phyloP scores from a whole-genome alignment of 1,140 invertebrate species.

The Drosophila elegans region DNA sequence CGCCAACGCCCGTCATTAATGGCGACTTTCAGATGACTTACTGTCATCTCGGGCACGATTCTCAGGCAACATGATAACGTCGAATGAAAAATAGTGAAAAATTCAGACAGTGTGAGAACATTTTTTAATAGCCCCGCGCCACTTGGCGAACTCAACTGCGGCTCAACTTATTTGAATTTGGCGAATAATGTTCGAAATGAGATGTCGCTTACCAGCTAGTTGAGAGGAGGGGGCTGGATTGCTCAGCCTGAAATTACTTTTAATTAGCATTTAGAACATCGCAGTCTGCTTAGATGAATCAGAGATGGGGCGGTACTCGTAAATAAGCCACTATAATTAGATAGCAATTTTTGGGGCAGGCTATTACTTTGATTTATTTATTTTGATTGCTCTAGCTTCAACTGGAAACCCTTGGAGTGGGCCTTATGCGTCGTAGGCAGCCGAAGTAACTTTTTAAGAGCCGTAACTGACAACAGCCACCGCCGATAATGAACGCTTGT shows the following conservation, averaged over 20 bases:
- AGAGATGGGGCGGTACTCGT: conserved; percentile 16
- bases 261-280: conserved; percentile 70
- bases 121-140: conserved; percentile 61
- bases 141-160: conserved; percentile 57
- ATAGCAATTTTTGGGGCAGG: conserved; percentile 10
- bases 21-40: conserved; percentile 75
- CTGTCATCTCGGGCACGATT: conserved; percentile 67
- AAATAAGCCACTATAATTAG: conserved; percentile 32
- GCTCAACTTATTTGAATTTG: conserved; percentile 43
- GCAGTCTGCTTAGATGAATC: conserved; percentile 42
- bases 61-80: conserved; percentile 36
- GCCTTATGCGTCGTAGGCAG: conserved; percentile 14
- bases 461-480: conserved; percentile 29
- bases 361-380: conserved; percentile 44
- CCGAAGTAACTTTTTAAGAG: conserved; percentile 29
- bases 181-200: conserved; percentile 48
- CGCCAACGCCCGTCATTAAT: conserved; percentile 59
- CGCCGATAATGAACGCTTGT: conserved; percentile 50
- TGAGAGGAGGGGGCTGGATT: conserved; percentile 7
- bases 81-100: conserved; percentile 47
- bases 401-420: conserved; percentile 26
- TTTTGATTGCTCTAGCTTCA: conserved; percentile 10
- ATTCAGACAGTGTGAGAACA: conserved; percentile 70
- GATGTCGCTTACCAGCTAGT: conserved; percentile 55
- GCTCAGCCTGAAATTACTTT: conserved; percentile 58